Percentiles rank a stretch among this genome's conserved stretches.
Evolutionary conservation across 2,113 vertebrate species (phyloP).

Genomic region (Bos javanicus): DNA sequence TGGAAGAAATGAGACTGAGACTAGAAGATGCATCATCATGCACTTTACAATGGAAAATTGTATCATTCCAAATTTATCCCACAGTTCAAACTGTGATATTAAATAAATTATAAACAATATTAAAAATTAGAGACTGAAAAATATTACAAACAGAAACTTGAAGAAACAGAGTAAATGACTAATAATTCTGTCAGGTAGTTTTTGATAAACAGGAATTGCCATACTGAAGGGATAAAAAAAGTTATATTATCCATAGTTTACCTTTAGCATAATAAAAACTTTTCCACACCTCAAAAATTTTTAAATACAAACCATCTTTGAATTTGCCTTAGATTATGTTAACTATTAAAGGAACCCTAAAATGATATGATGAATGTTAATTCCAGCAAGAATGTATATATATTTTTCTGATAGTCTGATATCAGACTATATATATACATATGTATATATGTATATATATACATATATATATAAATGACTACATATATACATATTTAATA

Average conservation of each 20-base stretch:
- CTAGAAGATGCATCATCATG: background rate
- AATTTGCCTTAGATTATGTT: background rate
- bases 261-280: background rate
- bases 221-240: constrained; percentile 1
- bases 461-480: background rate
- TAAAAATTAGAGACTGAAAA: constrained; percentile 20
- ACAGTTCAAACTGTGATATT: background rate
- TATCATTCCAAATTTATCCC: background rate
- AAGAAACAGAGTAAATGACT: background rate
- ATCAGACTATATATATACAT: background rate
- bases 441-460: background rate
- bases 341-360: background rate
- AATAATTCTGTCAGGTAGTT: background rate
- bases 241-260: constrained; percentile 26
- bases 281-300: background rate
- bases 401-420: background rate
- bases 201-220: constrained; percentile 19
- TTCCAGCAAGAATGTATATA: background rate
- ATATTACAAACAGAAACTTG: background rate
- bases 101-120: background rate
- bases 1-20: background rate
- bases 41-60: background rate
- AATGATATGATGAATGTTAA: background rate
- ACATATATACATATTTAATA: background rate
- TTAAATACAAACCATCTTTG: constrained; percentile 1